Conservation (phyloP, 2,888 invertebrate species). For the Cantharis nigra region DNA sequence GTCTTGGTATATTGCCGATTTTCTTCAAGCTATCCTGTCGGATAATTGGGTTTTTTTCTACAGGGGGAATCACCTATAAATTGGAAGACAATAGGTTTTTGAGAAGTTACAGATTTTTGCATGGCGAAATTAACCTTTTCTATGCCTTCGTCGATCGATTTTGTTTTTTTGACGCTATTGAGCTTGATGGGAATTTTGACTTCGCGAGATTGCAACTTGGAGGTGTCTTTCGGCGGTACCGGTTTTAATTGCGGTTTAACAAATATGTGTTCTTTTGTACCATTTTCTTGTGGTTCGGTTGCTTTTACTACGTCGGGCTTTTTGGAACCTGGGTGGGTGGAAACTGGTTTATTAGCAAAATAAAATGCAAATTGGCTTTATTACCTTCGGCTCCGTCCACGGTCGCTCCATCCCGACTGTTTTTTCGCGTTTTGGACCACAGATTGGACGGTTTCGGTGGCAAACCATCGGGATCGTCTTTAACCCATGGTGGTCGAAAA, state of each 20-base stretch:
- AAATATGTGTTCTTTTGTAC: slow-evolving; percentile 48
- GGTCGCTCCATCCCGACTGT: slow-evolving; percentile 10
- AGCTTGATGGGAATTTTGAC: slow-evolving; percentile 54
- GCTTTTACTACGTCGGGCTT: slow-evolving; percentile 5
- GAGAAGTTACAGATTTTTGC: neutral
- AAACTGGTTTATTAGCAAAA: neutral
- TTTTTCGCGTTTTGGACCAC: slow-evolving; percentile 20
- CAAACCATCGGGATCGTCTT: slow-evolving; percentile 64
- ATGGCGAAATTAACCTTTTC: slow-evolving; percentile 6
- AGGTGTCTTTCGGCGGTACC: slow-evolving; percentile 48
- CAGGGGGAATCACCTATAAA: slow-evolving; percentile 47
- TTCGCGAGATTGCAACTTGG: slow-evolving; percentile 46
- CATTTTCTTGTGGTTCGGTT: slow-evolving; percentile 46
- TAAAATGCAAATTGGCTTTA: neutral
- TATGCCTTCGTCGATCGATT: slow-evolving; percentile 4
- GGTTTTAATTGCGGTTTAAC: slow-evolving; percentile 50
- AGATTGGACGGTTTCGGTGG: slow-evolving; percentile 47
- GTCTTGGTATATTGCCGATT: slow-evolving; percentile 41
- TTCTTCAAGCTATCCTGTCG: slow-evolving; percentile 50
- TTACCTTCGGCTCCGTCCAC: slow-evolving; percentile 4
- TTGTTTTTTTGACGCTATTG: slow-evolving; percentile 48
- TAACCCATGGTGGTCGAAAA: slow-evolving; percentile 77
- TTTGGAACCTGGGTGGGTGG: neutral
- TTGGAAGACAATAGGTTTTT: neutral
- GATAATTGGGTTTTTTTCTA: slow-evolving; percentile 48